These are phyloP conservation scores for Salvelinus alpinus DNA, from an alignment of 2,113 vertebrate genomes.

Conservation along the genomic window DNA sequence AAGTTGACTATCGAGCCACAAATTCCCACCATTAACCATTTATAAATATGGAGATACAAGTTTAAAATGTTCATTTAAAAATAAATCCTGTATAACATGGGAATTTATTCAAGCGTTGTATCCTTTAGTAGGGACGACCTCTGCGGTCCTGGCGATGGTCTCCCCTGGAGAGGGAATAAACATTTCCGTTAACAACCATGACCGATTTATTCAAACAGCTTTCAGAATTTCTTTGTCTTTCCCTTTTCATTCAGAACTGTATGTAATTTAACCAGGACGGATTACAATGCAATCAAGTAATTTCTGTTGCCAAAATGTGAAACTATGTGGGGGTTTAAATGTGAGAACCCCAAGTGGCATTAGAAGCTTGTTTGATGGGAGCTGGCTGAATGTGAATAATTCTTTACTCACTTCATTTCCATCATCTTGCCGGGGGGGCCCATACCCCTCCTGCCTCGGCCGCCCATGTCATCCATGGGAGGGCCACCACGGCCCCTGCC, in stretches of 20 bases:
- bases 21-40: constrained; percentile 17
- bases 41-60: constrained; percentile 38
- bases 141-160: constrained; percentile 56
- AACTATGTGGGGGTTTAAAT: background rate
- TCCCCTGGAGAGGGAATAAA: constrained; percentile 23
- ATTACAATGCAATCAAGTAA: too few relatives aligned
- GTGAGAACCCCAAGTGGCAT: too few relatives aligned
- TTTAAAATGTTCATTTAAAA: constrained; percentile 44
- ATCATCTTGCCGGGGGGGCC: background rate
- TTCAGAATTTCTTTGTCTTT: background rate
- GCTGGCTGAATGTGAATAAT: background rate
- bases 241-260: too few relatives aligned
- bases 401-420: background rate
- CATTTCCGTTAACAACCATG: background rate
- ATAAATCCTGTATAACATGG: background rate
- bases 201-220: background rate
- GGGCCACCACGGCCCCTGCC: constrained; percentile 72
- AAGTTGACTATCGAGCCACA: constrained; percentile 9
- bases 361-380: background rate
- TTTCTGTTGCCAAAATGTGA: too few relatives aligned
- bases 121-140: constrained; percentile 51
- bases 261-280: too few relatives aligned
- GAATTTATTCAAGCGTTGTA: background rate
- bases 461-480: constrained; percentile 84
- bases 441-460: constrained; percentile 72